These are phyloP conservation scores for Sebastes diaconus DNA, from an alignment of 2,797 vertebrate genomes.

Conservation along the genomic window DNA sequence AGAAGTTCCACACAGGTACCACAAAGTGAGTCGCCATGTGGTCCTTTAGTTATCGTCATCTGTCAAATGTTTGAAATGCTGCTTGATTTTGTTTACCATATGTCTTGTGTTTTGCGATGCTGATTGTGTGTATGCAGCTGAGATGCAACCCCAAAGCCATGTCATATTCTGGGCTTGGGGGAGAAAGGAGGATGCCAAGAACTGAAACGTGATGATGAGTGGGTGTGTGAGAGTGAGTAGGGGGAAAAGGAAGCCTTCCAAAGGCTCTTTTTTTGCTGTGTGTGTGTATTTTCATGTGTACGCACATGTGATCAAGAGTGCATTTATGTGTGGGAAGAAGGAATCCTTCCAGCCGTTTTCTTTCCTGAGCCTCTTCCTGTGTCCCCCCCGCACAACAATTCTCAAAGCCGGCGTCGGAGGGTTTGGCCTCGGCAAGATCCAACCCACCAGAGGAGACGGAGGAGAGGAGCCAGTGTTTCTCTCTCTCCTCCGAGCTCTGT, in stretches of 20 bases:
- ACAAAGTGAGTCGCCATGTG: conserved; percentile 28
- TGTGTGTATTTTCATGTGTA: conserved; percentile 57
- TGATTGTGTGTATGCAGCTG: conserved; percentile 61
- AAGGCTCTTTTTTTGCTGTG: conserved; percentile 31
- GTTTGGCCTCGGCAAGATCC: conserved; percentile 64
- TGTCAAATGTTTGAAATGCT: conserved; percentile 47
- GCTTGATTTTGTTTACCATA: conserved; percentile 58
- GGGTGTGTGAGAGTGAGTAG: conserved; percentile 66
- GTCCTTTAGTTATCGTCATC: conserved; percentile 43
- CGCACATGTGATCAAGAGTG: conserved; percentile 69
- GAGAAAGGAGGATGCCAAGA: conserved; percentile 64
- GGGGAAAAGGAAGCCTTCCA: conserved; percentile 58
- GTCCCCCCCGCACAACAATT: conserved; percentile 42
- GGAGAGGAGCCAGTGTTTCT: conserved; percentile 60
- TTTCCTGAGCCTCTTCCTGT: conserved; percentile 72
- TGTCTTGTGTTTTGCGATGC: conserved; percentile 48
- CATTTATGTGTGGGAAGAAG: conserved; percentile 74
- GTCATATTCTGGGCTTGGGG: conserved; percentile 75
- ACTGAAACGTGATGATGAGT: conserved; percentile 73
- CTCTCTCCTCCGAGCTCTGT: conserved; percentile 32
- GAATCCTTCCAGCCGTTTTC: conserved; percentile 71
- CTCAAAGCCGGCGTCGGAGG: conserved; percentile 58
- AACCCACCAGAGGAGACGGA: conserved; percentile 64
- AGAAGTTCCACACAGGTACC: conserved; percentile 16
- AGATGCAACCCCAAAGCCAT: conserved; percentile 72